Evolutionary conservation across 2,888 invertebrate genomes (phyloP).

Genomic region (Acronicta aceris): DNA sequence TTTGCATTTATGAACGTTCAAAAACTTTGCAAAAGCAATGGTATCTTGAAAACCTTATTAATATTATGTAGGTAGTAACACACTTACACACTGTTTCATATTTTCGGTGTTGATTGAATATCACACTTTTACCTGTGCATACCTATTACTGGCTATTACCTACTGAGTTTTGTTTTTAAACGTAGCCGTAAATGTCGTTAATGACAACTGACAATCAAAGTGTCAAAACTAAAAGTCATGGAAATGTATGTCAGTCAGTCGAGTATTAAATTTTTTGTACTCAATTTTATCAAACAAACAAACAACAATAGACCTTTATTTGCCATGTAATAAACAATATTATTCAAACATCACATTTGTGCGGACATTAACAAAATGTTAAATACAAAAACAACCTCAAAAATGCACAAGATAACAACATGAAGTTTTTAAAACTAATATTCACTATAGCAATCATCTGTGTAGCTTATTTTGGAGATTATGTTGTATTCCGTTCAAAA

Average conservation of each 20-base stretch:
- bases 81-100: no score
- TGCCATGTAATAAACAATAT: conserved; percentile 24
- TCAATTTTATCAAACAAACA: conserved; percentile 3
- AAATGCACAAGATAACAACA: conserved; percentile 45
- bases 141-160: no score
- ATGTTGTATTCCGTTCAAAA: conserved; percentile 77
- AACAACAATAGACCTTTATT: neutral
- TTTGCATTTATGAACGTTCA: no score
- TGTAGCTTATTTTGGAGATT: conserved; percentile 74
- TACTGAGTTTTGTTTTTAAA: no score
- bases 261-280: neutral
- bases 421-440: conserved; percentile 68
- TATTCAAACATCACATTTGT: conserved; percentile 1
- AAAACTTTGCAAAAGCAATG: no score
- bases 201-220: no score
- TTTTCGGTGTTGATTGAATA: no score
- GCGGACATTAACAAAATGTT: conserved; percentile 1
- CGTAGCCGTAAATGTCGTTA: no score
- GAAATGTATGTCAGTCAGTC: conserved; percentile 11
- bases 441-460: conserved; percentile 65
- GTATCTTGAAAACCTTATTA: no score
- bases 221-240: no score
- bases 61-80: no score
- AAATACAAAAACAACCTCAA: conserved; percentile 14
- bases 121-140: no score